Evolutionary conservation across 2,888 invertebrate species (phyloP), one percentile per base, ranked within the genome.

Genomic region (Papilio gigon): DNA sequence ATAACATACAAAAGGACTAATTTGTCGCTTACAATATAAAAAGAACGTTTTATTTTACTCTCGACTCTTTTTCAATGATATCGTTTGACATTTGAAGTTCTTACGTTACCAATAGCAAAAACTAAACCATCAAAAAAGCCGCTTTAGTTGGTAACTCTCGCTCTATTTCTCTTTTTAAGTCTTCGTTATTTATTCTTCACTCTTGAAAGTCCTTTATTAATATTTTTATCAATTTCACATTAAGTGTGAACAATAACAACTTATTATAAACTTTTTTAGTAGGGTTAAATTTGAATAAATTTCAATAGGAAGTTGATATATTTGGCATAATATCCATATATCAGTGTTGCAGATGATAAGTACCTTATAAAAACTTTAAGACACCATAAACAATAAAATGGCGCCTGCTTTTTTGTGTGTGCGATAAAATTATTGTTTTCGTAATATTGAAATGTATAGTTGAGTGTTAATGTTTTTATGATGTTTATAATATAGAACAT

Each of bases 371-470:
- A 82, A 81, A 79, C 74, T 63, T n/a, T 76, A 81, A 78, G 76
- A 76, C 69, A 76, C 88, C 92, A 92, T 90, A 92, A 89, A 90
- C 86, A 92, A 90, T 86, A 92, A 92, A 90, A 92, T 92, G 92
- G 92, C 92, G 90, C 87, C 82, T 83, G 83, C 87, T 89, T 92
- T 92, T 90, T 91, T 89, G 92, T 92, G 91, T 92, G 91, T 92
- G 91, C 85, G 85, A 86, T 87, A 81, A 85, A 89, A 84, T 86
- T 84, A 89, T 89, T 90, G 89, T 91, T 90, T 90, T 89, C 84
- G 74, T 80, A 70, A 81, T 81, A 84, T 80, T 76, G 67, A 70
- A 70, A 75, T 76, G 80, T 81, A 75, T 79, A 79, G 71, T 76
- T 69, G 71, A 75, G 73, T 79, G 80, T 78, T 74, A 63, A 70